Conservation (phyloP, 2,888 invertebrate species). For the Eucera pruinosa region DNA sequence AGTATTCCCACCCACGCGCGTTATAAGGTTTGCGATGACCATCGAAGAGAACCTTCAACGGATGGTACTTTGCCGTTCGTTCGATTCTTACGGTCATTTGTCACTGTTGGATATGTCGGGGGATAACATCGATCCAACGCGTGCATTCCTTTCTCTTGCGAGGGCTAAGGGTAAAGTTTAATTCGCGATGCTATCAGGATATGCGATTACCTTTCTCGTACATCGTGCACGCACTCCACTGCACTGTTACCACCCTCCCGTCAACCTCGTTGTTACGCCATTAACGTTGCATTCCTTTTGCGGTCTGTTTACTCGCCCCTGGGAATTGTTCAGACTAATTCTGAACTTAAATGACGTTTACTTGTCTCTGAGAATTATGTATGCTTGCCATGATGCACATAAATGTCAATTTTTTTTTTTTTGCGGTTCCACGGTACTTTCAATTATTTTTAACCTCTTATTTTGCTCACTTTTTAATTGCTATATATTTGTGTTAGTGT, state of each 20-base stretch:
- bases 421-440: no score
- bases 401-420: not conserved
- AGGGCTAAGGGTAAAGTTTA: conserved; percentile 6
- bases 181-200: not conserved
- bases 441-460: no score
- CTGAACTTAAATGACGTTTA: not conserved
- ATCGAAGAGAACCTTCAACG: not conserved
- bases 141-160: not conserved
- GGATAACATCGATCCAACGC: not conserved
- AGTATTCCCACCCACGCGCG: conserved; percentile 10
- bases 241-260: not conserved
- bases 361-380: not conserved
- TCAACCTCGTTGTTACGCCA: not conserved
- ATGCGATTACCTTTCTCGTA: conserved; percentile 7
- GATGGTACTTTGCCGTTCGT: not conserved
- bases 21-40: conserved; percentile 3
- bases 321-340: not conserved
- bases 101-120: not conserved
- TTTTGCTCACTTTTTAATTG: no score
- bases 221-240: not conserved
- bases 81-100: conserved; percentile 13
- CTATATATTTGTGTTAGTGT: no score
- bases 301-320: not conserved
- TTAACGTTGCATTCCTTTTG: conserved; percentile 3
- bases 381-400: no score